Evolutionary conservation across 2,888 invertebrate species (phyloP).

Genomic region (Geophilus truncorum): DNA sequence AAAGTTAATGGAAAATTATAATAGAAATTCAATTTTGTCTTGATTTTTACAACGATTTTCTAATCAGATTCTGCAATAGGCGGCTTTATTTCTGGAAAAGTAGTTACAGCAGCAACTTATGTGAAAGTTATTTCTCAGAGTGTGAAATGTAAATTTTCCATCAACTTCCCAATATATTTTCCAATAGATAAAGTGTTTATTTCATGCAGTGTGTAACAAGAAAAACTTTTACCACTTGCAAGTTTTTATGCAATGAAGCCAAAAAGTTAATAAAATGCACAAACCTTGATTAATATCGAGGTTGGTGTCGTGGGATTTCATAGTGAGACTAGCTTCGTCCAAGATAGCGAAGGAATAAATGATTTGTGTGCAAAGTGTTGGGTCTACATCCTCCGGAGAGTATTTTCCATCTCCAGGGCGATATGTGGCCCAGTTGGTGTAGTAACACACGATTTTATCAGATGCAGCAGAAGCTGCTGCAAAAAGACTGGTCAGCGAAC

Average conservation of each 20-base stretch:
- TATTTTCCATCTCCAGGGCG: constrained; percentile 7
- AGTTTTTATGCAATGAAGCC: no score
- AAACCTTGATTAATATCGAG: constrained; percentile 15
- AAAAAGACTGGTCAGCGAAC: not conserved
- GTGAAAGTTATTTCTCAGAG: no score
- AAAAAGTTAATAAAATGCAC: not conserved
- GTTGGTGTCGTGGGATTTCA: constrained; percentile 4
- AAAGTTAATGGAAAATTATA: no score
- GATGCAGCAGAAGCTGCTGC: not conserved
- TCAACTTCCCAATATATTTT: not conserved
- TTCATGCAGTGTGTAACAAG: no score
- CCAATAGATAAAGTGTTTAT: no score
- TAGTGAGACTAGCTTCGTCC: not conserved
- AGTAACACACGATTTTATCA: constrained; percentile 26
- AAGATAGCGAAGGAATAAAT: constrained; percentile 31
- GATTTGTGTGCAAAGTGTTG: constrained; percentile 30
- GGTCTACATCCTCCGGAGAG: constrained; percentile 3
- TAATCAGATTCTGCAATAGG: no score
- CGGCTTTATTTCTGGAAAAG: no score
- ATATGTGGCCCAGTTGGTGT: constrained; percentile 29
- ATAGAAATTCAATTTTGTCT: no score
- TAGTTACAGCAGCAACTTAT: no score
- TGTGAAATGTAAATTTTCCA: not conserved
- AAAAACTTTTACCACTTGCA: no score
- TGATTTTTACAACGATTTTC: not conserved